These are phyloP conservation scores for Himalopsyche tibetana DNA, from an alignment of 2,888 invertebrate genomes.

Conservation along the genomic window DNA sequence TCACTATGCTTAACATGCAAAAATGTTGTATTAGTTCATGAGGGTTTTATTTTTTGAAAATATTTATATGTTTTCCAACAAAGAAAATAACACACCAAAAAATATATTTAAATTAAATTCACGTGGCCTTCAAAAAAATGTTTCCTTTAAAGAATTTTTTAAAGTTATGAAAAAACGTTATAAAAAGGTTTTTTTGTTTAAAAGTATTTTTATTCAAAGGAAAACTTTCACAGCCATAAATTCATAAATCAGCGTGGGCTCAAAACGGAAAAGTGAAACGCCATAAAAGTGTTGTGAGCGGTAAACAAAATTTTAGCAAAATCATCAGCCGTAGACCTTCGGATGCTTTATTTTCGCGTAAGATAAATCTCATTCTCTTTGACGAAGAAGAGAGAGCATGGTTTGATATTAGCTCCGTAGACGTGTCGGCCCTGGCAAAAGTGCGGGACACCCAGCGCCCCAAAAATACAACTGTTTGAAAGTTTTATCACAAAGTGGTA, in stretches of 20 bases:
- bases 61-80: too few species aligned
- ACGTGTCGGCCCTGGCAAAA: conserved; percentile 1
- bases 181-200: neutral
- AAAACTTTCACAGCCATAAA: neutral
- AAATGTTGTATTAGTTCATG: too few species aligned
- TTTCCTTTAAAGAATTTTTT: too few species aligned
- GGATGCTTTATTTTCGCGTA: neutral
- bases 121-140: too few species aligned
- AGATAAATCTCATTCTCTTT: conserved; percentile 2
- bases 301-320: neutral
- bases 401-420: neutral
- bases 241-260: conserved; percentile 22
- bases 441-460: neutral
- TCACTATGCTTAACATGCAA: too few species aligned
- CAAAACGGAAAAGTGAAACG: conserved; percentile 17
- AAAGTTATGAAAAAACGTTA: neutral
- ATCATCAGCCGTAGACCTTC: neutral
- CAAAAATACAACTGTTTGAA: neutral
- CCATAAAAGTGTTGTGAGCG: neutral
- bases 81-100: too few species aligned
- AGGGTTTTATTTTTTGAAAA: too few species aligned
- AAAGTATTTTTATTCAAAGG: neutral
- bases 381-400: neutral
- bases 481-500: neutral
- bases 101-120: too few species aligned